Evolutionary conservation across 53 echinoderm and acorn worm genomes (phyloP), one percentile per base, ranked within the genome.

Genomic region (Hippasteria phrygiana): DNA sequence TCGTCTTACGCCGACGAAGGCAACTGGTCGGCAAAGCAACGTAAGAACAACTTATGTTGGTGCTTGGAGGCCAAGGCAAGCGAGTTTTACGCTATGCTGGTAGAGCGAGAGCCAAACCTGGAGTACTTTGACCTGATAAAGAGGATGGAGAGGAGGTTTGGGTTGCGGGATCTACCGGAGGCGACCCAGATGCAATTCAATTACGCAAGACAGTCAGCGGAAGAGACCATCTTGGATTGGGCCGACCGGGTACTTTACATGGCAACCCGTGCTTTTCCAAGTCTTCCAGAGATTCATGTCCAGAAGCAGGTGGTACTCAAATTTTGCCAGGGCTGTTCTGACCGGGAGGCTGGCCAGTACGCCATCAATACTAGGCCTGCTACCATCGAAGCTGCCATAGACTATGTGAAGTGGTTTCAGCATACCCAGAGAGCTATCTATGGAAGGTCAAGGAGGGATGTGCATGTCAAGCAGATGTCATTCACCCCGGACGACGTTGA

Each of bases 301-400:
- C 74, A 80, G 33, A 43, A 74, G 24, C 80, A 92, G 28, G 89
- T 62, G 7, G 77, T 84, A 0, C 18, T 89, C 28, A 78, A 65
- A 24, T 89, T 92, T 34, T 92, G 92, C 34, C 43, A 36, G 12
- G 90, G 90, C 3, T 90, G 62, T 20, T 4, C 16, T 2, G 89
- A 92, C 40, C 39, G 62, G 17, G 89, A 89, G 26, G 92, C 92
- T 0, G 92, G 92, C 1, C 74, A 65, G 28, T 77, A 83, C 46
- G 86, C 93, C 33, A 41, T 73, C 17, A 77, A 80, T 14, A 0
- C 47, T 0, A 74, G 82, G 36, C 93, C 93, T 10, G 8, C 34
- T 0, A 63, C 50, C 17, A 47, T 88, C 10, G 88, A 88, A 26
- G 17, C 40, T 29, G 88, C 76, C n/a, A 41, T 88, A 37, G 88